Conservation (phyloP, 2,888 invertebrate species). For the Rhagonycha lutea region DNA sequence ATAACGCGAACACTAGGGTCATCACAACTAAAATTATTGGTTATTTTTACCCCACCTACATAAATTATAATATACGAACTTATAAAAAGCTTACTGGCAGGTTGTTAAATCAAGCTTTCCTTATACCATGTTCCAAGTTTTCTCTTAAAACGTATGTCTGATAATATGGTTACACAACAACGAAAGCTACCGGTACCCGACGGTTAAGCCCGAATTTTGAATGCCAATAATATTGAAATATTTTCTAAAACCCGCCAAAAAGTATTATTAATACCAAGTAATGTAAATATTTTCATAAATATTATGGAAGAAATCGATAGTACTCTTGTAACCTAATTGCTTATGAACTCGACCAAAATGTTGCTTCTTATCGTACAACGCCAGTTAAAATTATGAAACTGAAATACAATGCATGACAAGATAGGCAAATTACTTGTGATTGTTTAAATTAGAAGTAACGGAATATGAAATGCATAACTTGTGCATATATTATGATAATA, state of each 20-base stretch:
- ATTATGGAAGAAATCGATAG: background rate
- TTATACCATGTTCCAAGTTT: constrained; percentile 18
- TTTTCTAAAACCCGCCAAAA: background rate
- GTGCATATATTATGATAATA: background rate
- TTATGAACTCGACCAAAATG: background rate
- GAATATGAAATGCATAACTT: background rate
- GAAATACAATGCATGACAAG: background rate
- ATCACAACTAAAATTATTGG: constrained; percentile 39
- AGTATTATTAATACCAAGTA: background rate
- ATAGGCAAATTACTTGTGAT: background rate
- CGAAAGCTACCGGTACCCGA: constrained; percentile 31
- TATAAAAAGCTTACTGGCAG: constrained; percentile 33
- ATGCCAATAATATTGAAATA: background rate
- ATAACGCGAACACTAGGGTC: constrained; percentile 31
- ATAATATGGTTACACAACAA: constrained; percentile 12
- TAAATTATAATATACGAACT: constrained; percentile 32
- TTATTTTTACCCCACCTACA: constrained; percentile 41
- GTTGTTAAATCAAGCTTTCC: constrained; percentile 13
- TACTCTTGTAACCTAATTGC: background rate
- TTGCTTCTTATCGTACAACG: background rate
- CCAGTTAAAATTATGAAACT: background rate
- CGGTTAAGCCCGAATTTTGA: constrained; percentile 24
- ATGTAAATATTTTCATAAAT: background rate
- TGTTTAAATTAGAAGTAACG: background rate
- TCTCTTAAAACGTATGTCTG: constrained; percentile 29